phyloP scores from a whole-genome alignment of 2,888 invertebrate species.

The Tetranychus truncatus region DNA sequence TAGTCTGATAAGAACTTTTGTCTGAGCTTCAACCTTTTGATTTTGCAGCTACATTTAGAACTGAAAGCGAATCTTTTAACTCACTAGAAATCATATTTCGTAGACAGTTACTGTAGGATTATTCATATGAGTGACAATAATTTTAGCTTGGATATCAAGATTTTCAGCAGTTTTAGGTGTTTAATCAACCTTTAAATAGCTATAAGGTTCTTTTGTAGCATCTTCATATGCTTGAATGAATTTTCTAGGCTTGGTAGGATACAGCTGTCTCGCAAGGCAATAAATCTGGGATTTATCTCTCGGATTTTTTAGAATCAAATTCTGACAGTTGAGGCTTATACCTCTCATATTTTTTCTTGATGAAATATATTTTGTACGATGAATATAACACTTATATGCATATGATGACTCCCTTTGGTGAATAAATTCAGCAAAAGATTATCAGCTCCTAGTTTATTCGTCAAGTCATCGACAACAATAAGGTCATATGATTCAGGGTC shows the following conservation, averaged over 20 bases:
- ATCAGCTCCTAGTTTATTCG: slow-evolving; percentile 10
- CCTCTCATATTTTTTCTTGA: slow-evolving; percentile 16
- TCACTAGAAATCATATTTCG: neutral
- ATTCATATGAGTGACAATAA: neutral
- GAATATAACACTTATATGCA: slow-evolving; percentile 18
- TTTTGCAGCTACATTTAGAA: neutral
- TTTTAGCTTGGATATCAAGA: neutral
- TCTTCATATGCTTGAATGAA: slow-evolving; percentile 15
- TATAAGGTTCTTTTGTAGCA: slow-evolving; percentile 16
- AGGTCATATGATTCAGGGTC: neutral
- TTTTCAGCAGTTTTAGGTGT: neutral
- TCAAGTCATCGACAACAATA: slow-evolving; percentile 18
- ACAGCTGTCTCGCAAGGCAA: slow-evolving; percentile 13
- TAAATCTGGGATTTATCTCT: neutral
- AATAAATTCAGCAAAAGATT: slow-evolving; percentile 11
- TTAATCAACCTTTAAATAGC: slow-evolving; percentile 18
- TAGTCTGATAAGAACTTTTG: neutral
- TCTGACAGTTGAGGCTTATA: slow-evolving; percentile 13
- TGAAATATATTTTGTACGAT: slow-evolving; percentile 20
- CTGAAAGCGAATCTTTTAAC: neutral
- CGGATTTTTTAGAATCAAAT: neutral
- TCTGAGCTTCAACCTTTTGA: neutral
- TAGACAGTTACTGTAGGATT: slow-evolving; percentile 10
- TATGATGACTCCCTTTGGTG: slow-evolving; percentile 19
- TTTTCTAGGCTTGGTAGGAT: slow-evolving; percentile 4